Evolutionary conservation across 2,113 vertebrate species (phyloP), one percentile per base, ranked within the genome.

Genomic region (Andinoacara biseriatus): DNA sequence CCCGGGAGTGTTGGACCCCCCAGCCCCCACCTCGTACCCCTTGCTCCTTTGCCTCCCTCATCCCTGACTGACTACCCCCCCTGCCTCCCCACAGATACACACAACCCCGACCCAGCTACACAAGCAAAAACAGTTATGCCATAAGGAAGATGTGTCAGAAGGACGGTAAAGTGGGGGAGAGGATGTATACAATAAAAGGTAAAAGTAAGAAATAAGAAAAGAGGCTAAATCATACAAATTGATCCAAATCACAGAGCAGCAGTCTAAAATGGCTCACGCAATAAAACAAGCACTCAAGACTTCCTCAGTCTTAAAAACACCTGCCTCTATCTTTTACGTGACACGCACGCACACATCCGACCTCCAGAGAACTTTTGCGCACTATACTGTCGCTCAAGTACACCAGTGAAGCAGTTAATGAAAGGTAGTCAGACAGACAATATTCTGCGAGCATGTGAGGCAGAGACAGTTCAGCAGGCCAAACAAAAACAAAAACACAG

Each of bases 1-100:
- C 94, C 95, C 95, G 97, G 97, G 97, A 97, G 96, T 96, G 95
- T 95, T 95, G 96, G 87, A 86, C 85, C 96, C 96, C 97, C 85
- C 96, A 94, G 93, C 96, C 96, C 96, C 95, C 96, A 95, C 82
- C 83, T 65, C 35, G 49, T 85, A 91, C 90, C 89, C 90, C 78
- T 82, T 89, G 87, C 90, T 90, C 87, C 90, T 83, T 88, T 90
- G 82, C 86, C 90, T 83, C 95, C 96, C 96, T 96, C 95, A 94
- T 95, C 96, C 94, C 94, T 93, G 95, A 95, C 94, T 95, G 96
- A 95, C 74, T 74, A 79, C 95, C 94, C 52, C 95, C 95, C 90
- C 9, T 94, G 93, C 82, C 95, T 91, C 22, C 9, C 75, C 96
- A 96, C 93, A 92, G 94, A 94, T 96, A 95, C 46, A 80, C 67